Base-by-base conservation (phyloP, 2,888 invertebrate genomes). In the Leucophenga montana region DNA sequence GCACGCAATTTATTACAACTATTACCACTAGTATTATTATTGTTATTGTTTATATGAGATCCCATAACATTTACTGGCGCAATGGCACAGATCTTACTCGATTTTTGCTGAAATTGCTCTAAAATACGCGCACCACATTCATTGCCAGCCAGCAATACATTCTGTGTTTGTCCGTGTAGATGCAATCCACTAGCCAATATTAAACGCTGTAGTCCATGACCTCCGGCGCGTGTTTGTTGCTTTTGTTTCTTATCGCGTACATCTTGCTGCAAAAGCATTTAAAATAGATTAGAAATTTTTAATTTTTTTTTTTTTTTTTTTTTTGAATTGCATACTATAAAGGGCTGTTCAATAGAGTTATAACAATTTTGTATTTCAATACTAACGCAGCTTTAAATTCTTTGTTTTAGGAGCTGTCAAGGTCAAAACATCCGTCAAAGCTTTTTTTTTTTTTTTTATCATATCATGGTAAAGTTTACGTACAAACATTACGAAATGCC, bases 131-230 rank as follows among this genome's bases (percentile, higher is more conserved):
- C 80, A 11, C 85, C 80, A 11, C 83, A 80, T 62, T 88, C 88
- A 64, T 86, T 87, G 13, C 85, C 87, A 2, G 86, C 77, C 16
- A 87, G 75, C 61, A 87, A 73, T 64, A 88, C 70, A 78, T 88
- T 88, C 68, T 85, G 86, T 2, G 78, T 61, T 44, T 85, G 86
- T 0, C 85, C 86, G 4, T 77, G 78, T 13, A 88, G 79, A 39
- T 86, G 85, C 16, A 88, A 70, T 0, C 88, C 88, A 57, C 77
- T 86, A 44, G 87, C 81, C 66, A 88, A 68, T 67, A 87, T 85
- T 74, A 88, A 78, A 31, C 85, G 85, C 64, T 88, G 85, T 66
- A 82, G 78, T 59, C 77, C 73, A 8, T 79, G 75, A 11, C 69
- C 65, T n/a, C 39, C 9, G 11, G 9, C 11, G 8, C 11, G 39